phyloP scores from a whole-genome alignment of 2,797 vertebrate species.

The Falco rusticolus region DNA sequence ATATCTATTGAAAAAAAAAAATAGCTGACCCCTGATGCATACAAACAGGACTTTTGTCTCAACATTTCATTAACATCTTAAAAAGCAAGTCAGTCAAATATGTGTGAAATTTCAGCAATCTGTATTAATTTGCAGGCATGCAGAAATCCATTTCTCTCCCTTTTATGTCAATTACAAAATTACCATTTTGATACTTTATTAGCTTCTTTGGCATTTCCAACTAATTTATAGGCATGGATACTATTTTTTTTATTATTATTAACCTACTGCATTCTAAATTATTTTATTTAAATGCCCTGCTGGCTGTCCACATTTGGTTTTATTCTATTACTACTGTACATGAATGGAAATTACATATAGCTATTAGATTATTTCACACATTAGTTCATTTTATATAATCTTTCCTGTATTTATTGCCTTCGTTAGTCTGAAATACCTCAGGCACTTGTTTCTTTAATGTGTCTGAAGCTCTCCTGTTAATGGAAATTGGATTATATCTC shows the following conservation, averaged over 20 bases:
- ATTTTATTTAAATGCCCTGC: conserved; percentile 48
- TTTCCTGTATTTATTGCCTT: conserved; percentile 60
- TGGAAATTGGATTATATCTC: conserved; percentile 46
- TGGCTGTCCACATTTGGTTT: conserved; percentile 26
- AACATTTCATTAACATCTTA: neutral
- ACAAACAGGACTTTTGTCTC: neutral
- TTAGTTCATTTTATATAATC: conserved; percentile 52
- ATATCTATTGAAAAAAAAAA: neutral
- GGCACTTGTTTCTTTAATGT: conserved; percentile 36
- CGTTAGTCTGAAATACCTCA: conserved; percentile 28
- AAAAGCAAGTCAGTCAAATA: conserved; percentile 20
- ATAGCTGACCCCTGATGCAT: neutral
- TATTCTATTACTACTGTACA: conserved; percentile 38
- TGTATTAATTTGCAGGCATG: conserved; percentile 9
- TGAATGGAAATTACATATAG: conserved; percentile 28
- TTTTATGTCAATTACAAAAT: conserved; percentile 43
- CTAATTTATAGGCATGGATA: conserved; percentile 31
- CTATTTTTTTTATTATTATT: conserved; percentile 25
- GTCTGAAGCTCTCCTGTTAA: neutral
- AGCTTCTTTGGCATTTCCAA: conserved; percentile 39
- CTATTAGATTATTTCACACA: conserved; percentile 60
- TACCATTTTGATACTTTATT: conserved; percentile 35
- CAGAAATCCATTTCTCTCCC: conserved; percentile 20
- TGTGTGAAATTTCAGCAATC: neutral
- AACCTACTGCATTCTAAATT: conserved; percentile 34